Base-by-base conservation (phyloP, 2,113 vertebrate genomes). In the Patagioenas fasciata region DNA sequence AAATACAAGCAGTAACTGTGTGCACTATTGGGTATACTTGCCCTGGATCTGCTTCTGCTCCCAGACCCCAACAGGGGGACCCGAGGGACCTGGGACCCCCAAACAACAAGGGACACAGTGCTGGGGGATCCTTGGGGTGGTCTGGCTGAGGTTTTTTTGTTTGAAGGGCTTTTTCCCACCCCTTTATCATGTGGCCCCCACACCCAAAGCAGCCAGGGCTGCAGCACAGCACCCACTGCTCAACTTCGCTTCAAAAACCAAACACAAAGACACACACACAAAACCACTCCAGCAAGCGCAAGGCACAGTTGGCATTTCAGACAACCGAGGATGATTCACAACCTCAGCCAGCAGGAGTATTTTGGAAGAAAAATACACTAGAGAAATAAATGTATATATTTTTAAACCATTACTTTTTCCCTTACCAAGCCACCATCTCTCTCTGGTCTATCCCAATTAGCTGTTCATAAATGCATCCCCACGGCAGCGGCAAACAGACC, bases 271-370 rank as follows among this genome's bases (percentile, higher is more conserved):
- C 42, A 17, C 42, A 44, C 15, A 44, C 42, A 44, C 7, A 44
- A 44, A 12, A 23, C 23, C 32, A 6, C 64, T 71, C 32, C 51
- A 47, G 64, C 79, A 72, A 53, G 32, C 31, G 1, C 70, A 61
- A 73, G 62, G 62, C 4, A 0, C 58, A 48, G 70, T 94, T 88
- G 85, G 89, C 91, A 87, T 80, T 89, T 94, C 79, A 62, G 80
- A 75, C 38, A 13, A 44, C 13, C 13, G 48, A 78, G 91, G 85
- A 91, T 86, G 91, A 95, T 94, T 96, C 95, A 95, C 84, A 74
- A 1, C 47, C 79, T 75, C 89, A 79, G 91, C 58, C 84, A 91
- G 54, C 17, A 26, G 50, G 47, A 34, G 6, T 17, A 20, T 4
- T 23, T 32, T 19, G 64, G 56, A 62, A 79, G 82, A 89, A 95